Percentiles rank a stretch among this genome's conserved stretches.
phyloP scores from a whole-genome alignment of 1,140 invertebrate genomes.

The Dendroctonus valens region DNA sequence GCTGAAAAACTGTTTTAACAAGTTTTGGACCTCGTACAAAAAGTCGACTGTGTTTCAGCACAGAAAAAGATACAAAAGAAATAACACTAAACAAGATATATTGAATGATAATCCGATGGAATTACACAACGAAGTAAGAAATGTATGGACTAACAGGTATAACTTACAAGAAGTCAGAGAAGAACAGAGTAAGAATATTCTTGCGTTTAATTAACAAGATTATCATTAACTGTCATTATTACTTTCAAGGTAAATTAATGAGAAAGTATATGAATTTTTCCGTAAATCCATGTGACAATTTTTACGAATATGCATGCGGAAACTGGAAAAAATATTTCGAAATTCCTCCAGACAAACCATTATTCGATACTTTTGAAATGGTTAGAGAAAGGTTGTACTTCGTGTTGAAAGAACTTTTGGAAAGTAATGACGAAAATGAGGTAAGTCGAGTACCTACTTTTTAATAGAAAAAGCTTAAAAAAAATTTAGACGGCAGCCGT shows the following conservation, averaged over 20 bases:
- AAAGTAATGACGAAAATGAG: constrained; percentile 37
- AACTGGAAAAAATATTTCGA: constrained; percentile 81
- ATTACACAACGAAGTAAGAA: too few species aligned
- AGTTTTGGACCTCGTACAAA: constrained; percentile 8
- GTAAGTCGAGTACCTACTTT: neutral
- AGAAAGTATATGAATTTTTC: constrained; percentile 72
- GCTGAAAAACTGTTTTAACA: constrained; percentile 16
- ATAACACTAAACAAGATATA: too few species aligned
- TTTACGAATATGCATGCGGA: constrained; percentile 88
- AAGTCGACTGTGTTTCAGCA: constrained; percentile 1
- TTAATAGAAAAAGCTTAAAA: constrained; percentile 8
- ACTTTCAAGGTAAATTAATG: constrained; percentile 62
- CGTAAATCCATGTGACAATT: constrained; percentile 85
- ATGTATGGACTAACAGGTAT: too few species aligned
- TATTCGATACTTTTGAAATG: constrained; percentile 80
- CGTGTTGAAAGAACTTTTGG: constrained; percentile 68
- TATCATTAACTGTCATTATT: too few species aligned
- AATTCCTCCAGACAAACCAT: constrained; percentile 79
- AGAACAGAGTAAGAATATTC: too few species aligned
- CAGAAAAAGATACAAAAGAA: too few species aligned
- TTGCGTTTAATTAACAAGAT: too few species aligned
- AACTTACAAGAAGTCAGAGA: too few species aligned
- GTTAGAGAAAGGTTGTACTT: constrained; percentile 71
- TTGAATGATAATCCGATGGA: too few species aligned
- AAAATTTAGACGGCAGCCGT: neutral